phyloP scores from a whole-genome alignment of 2,113 vertebrate species.

The Salminus brasiliensis region DNA sequence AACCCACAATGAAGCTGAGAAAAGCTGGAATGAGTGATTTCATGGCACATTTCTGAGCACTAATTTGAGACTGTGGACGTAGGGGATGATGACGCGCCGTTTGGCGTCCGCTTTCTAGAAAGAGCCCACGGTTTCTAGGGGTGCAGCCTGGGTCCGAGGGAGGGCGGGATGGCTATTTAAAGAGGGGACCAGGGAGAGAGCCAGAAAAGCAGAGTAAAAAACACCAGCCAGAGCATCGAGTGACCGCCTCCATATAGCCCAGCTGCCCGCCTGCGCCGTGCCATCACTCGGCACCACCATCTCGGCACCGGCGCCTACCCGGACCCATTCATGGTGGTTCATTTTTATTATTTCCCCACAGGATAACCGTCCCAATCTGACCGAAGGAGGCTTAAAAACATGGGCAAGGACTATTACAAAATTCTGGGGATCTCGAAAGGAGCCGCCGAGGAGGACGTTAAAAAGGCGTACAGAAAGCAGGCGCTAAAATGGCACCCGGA shows the following conservation, averaged over 20 bases:
- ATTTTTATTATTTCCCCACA: no score
- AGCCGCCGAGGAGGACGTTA: constrained; percentile 95
- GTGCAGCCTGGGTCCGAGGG: constrained; percentile 48
- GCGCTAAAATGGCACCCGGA: constrained; percentile 98
- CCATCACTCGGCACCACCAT: constrained; percentile 60
- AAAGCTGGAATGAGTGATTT: no score
- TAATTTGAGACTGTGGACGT: constrained; percentile 42
- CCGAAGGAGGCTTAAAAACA: constrained; percentile 48
- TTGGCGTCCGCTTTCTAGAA: constrained; percentile 66
- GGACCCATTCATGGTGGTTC: background rate
- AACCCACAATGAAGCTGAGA: no score
- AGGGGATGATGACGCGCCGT: constrained; percentile 65
- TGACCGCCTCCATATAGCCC: constrained; percentile 46
- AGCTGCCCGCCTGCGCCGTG: no score
- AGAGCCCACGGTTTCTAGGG: constrained; percentile 49
- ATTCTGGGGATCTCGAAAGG: constrained; percentile 94
- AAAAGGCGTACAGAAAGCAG: constrained; percentile 97
- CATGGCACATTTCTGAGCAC: background rate
- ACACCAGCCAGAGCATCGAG: constrained; percentile 59
- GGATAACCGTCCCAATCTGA: no score
- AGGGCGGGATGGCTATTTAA: constrained; percentile 75
- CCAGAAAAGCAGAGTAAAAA: constrained; percentile 54
- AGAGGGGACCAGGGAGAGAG: constrained; percentile 62
- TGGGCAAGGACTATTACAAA: constrained; percentile 98
- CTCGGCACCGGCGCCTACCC: no score